These are phyloP conservation scores for Zosterops japonicus DNA, from an alignment of 2,113 vertebrate genomes.

Conservation along the genomic window DNA sequence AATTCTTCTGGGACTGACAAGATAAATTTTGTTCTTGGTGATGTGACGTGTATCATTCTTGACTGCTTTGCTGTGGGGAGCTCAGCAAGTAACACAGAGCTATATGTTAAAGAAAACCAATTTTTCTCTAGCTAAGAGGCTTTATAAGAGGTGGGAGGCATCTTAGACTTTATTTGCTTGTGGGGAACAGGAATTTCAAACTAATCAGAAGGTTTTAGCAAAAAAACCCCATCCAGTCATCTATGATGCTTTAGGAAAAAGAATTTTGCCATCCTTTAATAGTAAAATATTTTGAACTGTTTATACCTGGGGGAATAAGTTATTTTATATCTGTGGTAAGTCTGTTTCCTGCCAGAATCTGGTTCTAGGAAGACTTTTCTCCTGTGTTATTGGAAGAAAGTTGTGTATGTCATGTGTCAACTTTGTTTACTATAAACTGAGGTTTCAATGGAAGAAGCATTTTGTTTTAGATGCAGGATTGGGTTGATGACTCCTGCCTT, in stretches of 20 bases:
- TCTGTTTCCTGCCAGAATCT: background rate
- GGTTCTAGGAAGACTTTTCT: background rate
- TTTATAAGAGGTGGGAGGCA: background rate
- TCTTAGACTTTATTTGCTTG: background rate
- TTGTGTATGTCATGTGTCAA: background rate
- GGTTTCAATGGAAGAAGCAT: fast-evolving
- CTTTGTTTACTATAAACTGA: background rate
- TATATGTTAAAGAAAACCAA: background rate
- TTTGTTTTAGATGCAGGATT: background rate
- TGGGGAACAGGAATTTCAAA: background rate
- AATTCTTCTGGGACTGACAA: background rate
- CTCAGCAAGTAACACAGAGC: background rate
- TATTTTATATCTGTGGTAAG: background rate
- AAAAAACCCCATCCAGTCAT: background rate
- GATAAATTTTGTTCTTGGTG: background rate
- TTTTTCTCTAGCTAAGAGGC: background rate
- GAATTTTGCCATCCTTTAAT: background rate
- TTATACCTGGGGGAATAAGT: background rate
- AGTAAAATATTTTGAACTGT: background rate
- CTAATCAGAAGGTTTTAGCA: background rate
- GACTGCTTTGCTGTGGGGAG: background rate
- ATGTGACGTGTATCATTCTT: background rate
- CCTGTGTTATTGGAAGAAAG: background rate
- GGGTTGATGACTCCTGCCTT: background rate
- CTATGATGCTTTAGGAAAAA: background rate